Evolutionary conservation across 2,113 vertebrate genomes (phyloP), one percentile per base, ranked within the genome.

Genomic region (Scytalopus superciliaris): DNA sequence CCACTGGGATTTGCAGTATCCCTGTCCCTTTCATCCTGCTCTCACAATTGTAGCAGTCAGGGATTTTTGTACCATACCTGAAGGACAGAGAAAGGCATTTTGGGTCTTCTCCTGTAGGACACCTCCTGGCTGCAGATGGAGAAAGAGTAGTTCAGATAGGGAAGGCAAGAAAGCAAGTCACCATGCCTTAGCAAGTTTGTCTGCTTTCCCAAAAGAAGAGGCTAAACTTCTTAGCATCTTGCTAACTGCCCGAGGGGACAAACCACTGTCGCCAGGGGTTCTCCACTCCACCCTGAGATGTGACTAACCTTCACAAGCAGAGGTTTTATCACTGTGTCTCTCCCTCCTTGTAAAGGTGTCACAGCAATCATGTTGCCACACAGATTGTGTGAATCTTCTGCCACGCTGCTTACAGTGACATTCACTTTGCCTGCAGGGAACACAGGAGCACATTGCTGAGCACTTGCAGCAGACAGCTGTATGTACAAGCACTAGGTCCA

Each of bases 241-340:
- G 14, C 30, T 57, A 42, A 37, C n/a, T 66, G n/a, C 49, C n/a
- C 55, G n/a, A 39, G 28, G 31, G 42, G 30, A 35, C 3, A 8
- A 76, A 17, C 8, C 3, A 4, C 21, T 62, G 35, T 45, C 9
- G 6, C 18, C 33, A 70, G 28, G 8, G 28, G 9, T 53, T 79
- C 67, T 87, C 23, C n/a, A 40, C 67, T 87, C 23, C n/a, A 40
- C 22, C 24, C 45, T 40, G 37, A 60, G 35, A 35, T 49, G 25
- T n/a, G 74, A 89, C 97, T 97, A 67, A 98, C 97, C 97, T 98
- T 98, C 81, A 98, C 96, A 25, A 97, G 89, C 39, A 98, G 92
- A 55, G 95, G 18, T 85, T 97, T 98, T 77, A 97, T 87, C 75
- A 98, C 76, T 2, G 76, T 39, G 37, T 98, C 97, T 35, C 57